phyloP scores from a whole-genome alignment of 1,140 invertebrate species.

The Grapholita molesta region DNA sequence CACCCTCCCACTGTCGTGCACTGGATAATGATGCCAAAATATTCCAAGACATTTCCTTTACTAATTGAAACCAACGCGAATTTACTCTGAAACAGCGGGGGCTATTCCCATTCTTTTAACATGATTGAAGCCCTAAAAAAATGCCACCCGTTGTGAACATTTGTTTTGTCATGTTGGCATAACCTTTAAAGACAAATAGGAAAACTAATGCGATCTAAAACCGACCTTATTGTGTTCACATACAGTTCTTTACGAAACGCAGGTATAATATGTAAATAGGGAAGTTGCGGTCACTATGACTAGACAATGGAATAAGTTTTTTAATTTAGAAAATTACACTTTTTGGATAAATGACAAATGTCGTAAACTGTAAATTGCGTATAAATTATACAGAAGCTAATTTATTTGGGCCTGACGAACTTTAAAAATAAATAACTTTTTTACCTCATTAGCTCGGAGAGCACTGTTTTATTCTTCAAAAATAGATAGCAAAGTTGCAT shows the following conservation, averaged over 20 bases:
- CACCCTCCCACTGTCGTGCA: neutral
- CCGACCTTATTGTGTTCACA: neutral
- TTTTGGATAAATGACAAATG: neutral
- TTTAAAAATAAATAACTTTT: too few relatives aligned
- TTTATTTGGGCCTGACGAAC: too few relatives aligned
- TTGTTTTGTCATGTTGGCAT: constrained; percentile 6
- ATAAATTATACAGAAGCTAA: neutral
- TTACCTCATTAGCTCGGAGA: too few relatives aligned
- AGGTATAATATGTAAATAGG: neutral
- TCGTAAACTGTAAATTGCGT: neutral
- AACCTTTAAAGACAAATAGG: neutral
- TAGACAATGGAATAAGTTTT: constrained; percentile 6
- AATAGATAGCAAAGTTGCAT: too few relatives aligned
- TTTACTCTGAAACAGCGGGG: constrained; percentile 2
- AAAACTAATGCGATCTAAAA: neutral
- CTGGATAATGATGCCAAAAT: neutral
- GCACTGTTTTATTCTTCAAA: too few relatives aligned
- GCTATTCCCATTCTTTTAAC: neutral
- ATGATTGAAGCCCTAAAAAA: neutral
- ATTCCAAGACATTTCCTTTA: neutral
- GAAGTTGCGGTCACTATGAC: neutral
- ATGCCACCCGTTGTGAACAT: constrained; percentile 1
- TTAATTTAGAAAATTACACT: neutral
- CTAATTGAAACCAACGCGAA: neutral
- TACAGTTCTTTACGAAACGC: neutral